These are phyloP conservation scores for Lethocerus indicus DNA, from an alignment of 1,140 invertebrate species.

Conservation along the genomic window DNA sequence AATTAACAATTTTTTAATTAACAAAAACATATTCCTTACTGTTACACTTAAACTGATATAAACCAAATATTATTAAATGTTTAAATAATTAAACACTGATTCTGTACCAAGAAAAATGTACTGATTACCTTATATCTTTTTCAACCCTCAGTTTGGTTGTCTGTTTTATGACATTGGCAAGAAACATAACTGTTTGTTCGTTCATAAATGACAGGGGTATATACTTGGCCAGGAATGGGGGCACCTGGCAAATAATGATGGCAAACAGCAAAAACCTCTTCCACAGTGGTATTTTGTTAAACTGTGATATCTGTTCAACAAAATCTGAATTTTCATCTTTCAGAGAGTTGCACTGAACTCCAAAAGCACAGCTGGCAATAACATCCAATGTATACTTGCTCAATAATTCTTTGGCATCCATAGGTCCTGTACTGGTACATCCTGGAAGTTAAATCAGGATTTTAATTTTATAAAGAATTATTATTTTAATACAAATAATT, in stretches of 20 bases:
- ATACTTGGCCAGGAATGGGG: constrained; percentile 10
- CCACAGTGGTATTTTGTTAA: constrained; percentile 12
- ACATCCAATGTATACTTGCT: constrained; percentile 27
- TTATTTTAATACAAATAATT: not conserved
- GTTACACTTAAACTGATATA: no score
- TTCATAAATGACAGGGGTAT: constrained; percentile 18
- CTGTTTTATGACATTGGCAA: constrained; percentile 14
- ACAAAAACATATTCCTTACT: no score
- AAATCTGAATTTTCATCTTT: constrained; percentile 22
- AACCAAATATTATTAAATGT: no score
- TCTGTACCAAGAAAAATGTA: no score
- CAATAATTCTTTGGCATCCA: constrained; percentile 25
- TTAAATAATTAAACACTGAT: no score
- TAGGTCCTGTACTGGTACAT: constrained; percentile 17
- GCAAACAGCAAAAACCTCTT: constrained; percentile 14
- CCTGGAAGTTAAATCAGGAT: not conserved
- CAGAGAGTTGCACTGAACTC: constrained; percentile 22
- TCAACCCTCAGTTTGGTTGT: constrained; percentile 10
- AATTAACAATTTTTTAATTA: no score
- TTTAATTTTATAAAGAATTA: not conserved
- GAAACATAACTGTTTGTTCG: constrained; percentile 13
- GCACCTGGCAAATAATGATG: constrained; percentile 12
- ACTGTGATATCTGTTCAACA: constrained; percentile 13
- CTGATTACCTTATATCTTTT: constrained; percentile 6
- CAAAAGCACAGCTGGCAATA: constrained; percentile 27